Evolutionary conservation across 2,888 invertebrate genomes (phyloP).

Genomic region (Pterostichus niger): DNA sequence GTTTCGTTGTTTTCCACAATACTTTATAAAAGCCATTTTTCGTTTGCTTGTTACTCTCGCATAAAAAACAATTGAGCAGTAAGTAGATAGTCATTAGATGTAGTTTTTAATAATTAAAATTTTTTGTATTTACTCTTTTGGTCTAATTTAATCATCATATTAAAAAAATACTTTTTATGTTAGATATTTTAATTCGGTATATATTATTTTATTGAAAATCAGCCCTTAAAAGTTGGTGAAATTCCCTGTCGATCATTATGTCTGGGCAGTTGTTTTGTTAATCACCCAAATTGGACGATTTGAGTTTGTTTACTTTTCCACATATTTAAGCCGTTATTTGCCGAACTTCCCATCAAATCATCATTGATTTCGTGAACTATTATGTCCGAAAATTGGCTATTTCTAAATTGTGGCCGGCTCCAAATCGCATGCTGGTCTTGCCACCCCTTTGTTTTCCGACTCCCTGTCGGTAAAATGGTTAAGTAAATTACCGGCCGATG

Average conservation of each 20-base stretch:
- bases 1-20: too few relatives aligned
- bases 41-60: too few relatives aligned
- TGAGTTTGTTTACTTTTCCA: conserved; percentile 37
- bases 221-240: not conserved
- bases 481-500: conserved; percentile 47
- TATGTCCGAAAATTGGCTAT: conserved; percentile 63
- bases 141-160: too few relatives aligned
- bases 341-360: conserved; percentile 42
- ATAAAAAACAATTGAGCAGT: too few relatives aligned
- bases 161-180: too few relatives aligned
- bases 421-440: conserved; percentile 53
- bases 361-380: conserved; percentile 57
- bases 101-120: too few relatives aligned
- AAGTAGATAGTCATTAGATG: too few relatives aligned
- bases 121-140: too few relatives aligned
- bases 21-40: too few relatives aligned
- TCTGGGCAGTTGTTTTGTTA: too few relatives aligned
- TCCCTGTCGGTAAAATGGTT: conserved; percentile 49
- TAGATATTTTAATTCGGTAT: too few relatives aligned
- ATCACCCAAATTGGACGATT: conserved; percentile 27
- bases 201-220: not conserved
- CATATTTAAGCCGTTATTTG: conserved; percentile 1
- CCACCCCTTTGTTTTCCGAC: conserved; percentile 52
- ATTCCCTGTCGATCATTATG: too few relatives aligned
- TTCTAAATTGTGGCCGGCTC: conserved; percentile 48